phyloP scores from a whole-genome alignment of 2,113 vertebrate genomes.

The Silurus glanis region DNA sequence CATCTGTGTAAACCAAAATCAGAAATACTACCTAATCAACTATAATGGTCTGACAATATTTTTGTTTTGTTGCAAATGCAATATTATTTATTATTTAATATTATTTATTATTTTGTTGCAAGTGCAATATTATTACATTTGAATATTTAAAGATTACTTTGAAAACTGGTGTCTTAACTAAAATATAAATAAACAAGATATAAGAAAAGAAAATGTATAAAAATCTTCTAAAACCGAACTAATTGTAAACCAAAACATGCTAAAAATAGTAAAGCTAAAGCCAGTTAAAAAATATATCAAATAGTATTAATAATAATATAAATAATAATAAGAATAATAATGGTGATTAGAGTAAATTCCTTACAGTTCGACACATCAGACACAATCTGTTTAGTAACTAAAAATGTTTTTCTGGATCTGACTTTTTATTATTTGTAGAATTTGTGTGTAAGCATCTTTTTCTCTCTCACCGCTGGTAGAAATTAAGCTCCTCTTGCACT shows the following conservation, averaged over 20 bases:
- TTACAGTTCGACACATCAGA: not conserved
- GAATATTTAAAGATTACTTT: not conserved
- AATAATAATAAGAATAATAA: not conserved
- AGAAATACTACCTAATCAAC: not conserved
- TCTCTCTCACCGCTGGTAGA: slow-evolving; percentile 85
- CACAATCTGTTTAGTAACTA: not conserved
- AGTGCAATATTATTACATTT: not conserved
- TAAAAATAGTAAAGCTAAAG: not conserved
- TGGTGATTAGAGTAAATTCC: not conserved
- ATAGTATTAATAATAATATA: not conserved
- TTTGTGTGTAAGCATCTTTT: not conserved
- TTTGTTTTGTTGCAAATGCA: not conserved
- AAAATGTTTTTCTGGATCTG: not conserved
- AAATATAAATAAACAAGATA: not conserved
- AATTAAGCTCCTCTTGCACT: slow-evolving; percentile 91
- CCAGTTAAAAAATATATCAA: not conserved
- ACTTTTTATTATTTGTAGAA: not conserved
- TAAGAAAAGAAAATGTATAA: not conserved
- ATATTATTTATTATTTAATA: too few species aligned
- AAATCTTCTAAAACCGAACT: not conserved
- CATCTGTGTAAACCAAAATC: not conserved
- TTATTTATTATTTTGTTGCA: not conserved
- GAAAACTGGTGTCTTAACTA: not conserved
- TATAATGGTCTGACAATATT: not conserved
- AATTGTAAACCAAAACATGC: not conserved